phyloP scores from a whole-genome alignment of 1,140 invertebrate species.

The Meloidogyne exigua region DNA sequence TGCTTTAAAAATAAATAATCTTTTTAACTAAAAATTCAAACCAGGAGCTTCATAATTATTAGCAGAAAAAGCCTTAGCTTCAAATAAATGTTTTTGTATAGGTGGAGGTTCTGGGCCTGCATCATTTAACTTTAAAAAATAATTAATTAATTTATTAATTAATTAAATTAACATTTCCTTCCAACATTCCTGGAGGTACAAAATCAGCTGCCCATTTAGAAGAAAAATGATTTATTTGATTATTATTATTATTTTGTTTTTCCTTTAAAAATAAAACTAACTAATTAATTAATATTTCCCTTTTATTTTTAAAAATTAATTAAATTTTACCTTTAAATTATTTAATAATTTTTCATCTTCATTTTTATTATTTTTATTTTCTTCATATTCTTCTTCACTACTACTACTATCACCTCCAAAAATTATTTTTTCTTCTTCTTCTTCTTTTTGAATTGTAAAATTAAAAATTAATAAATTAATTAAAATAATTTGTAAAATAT shows the following conservation, averaged over 20 bases:
- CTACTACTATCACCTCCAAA: no score
- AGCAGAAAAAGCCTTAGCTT: background rate
- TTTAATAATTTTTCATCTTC: no score
- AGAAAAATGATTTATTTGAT: background rate
- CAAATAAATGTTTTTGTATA: background rate
- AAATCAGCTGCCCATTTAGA: slow-evolving; percentile 17
- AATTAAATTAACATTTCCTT: background rate
- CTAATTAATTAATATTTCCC: background rate
- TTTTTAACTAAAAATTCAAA: background rate
- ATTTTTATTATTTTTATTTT: no score
- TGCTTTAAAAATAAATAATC: background rate
- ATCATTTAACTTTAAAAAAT: slow-evolving; percentile 1
- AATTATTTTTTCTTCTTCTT: no score
- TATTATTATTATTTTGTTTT: background rate
- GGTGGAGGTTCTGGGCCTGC: slow-evolving; percentile 13
- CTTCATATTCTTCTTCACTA: no score
- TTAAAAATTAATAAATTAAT: no score
- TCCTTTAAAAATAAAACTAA: background rate
- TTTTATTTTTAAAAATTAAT: no score
- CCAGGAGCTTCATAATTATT: slow-evolving; percentile 20
- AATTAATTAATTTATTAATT: background rate
- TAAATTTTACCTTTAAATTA: no score
- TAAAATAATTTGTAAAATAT: no score
- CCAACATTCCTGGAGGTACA: slow-evolving; percentile 7
- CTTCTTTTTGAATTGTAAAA: no score